phyloP scores from a whole-genome alignment of 2,888 invertebrate species.

The Smittia sp. region DNA sequence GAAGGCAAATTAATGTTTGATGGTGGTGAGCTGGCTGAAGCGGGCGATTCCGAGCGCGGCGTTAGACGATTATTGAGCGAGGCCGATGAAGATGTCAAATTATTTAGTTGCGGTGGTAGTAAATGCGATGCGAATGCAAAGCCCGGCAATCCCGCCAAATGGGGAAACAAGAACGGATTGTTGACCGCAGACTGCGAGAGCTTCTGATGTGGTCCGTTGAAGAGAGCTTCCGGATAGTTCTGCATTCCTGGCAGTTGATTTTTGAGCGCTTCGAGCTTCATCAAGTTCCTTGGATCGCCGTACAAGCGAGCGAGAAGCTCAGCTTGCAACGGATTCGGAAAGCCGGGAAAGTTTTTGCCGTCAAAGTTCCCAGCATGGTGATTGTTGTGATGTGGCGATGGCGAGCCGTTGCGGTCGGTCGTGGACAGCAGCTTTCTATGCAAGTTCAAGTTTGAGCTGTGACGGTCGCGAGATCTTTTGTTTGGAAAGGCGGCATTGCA shows the following conservation, averaged over 20 bases:
- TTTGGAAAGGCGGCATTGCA: slow-evolving; percentile 94
- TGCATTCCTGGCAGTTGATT: slow-evolving; percentile 46
- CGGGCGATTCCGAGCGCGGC: slow-evolving; percentile 55
- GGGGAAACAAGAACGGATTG: slow-evolving; percentile 60
- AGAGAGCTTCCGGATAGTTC: slow-evolving; percentile 32
- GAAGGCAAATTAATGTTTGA: slow-evolving; percentile 44
- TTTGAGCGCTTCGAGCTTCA: slow-evolving; percentile 61
- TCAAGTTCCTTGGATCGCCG: slow-evolving; percentile 64
- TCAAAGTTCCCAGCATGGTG: slow-evolving; percentile 38
- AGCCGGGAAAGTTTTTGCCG: slow-evolving; percentile 46
- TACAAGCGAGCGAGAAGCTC: slow-evolving; percentile 76
- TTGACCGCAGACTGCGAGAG: slow-evolving; percentile 45
- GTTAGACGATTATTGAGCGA: slow-evolving; percentile 28
- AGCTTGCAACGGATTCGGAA: slow-evolving; percentile 63
- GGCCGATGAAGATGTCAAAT: slow-evolving; percentile 44
- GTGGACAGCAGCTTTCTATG: slow-evolving; percentile 85
- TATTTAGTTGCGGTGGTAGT: slow-evolving; percentile 53
- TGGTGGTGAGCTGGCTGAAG: slow-evolving; percentile 56
- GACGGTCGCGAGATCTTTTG: slow-evolving; percentile 86
- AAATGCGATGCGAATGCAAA: slow-evolving; percentile 50
- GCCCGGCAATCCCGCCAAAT: slow-evolving; percentile 53
- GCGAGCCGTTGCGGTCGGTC: slow-evolving; percentile 55
- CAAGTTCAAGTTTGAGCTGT: slow-evolving; percentile 86
- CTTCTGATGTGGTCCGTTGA: slow-evolving; percentile 23
- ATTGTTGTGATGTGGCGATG: slow-evolving; percentile 54